These are phyloP conservation scores for Sympetrum striolatum DNA, from an alignment of 2,888 invertebrate species.

Conservation along the genomic window DNA sequence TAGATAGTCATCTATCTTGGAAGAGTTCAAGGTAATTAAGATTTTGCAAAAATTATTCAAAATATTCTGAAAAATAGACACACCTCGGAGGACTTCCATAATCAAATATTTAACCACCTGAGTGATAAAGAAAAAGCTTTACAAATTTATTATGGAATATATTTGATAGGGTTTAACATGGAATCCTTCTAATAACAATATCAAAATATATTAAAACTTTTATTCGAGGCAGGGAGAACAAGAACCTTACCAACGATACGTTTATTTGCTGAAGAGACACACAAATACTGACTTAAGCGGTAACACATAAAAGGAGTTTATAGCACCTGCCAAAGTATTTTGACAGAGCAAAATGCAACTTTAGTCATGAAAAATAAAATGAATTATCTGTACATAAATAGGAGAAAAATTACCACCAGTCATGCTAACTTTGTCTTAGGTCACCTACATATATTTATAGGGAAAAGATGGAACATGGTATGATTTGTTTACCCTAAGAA, in stretches of 20 bases:
- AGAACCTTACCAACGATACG: neutral
- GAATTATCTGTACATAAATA: neutral
- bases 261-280: neutral
- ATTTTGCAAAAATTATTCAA: too few species aligned
- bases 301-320: neutral
- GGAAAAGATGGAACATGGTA: neutral
- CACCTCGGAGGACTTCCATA: too few species aligned
- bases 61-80: too few species aligned
- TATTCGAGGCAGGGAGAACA: constrained; percentile 5
- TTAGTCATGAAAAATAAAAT: neutral
- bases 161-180: neutral
- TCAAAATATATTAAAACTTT: constrained; percentile 1
- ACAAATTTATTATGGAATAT: neutral
- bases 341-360: neutral
- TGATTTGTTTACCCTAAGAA: neutral
- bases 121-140: neutral
- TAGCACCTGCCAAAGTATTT: neutral
- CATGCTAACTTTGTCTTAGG: neutral
- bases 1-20: too few species aligned
- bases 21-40: too few species aligned
- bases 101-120: too few species aligned
- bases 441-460: neutral
- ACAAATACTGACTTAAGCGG: neutral
- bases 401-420: neutral
- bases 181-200: neutral